phyloP scores from a whole-genome alignment of 2,888 invertebrate genomes.

The Netelia fuscicornis region DNA sequence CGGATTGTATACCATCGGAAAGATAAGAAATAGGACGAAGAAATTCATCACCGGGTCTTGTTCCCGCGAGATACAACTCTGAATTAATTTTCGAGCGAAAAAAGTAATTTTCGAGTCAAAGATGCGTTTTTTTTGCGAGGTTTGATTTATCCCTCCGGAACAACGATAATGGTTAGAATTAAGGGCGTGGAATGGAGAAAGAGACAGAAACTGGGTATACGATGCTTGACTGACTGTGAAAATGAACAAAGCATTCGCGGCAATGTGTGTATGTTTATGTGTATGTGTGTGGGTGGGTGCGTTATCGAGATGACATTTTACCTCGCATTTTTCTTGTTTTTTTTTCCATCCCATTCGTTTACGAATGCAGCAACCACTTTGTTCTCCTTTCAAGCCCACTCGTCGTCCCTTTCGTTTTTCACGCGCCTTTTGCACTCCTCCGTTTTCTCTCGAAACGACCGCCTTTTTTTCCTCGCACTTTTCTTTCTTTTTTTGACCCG shows the following conservation, averaged over 20 bases:
- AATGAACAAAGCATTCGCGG: too few species aligned
- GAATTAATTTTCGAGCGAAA: background rate
- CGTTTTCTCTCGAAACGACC: conserved; percentile 41
- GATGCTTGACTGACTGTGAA: conserved; percentile 16
- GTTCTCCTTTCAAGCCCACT: background rate
- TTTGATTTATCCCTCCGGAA: too few species aligned
- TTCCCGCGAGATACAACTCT: background rate
- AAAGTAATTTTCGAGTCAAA: too few species aligned
- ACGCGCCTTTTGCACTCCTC: conserved; percentile 21
- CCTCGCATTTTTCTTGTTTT: conserved; percentile 30
- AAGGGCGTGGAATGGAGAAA: background rate
- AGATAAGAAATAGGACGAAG: conserved; percentile 5
- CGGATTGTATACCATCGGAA: background rate
- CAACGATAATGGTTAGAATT: too few species aligned
- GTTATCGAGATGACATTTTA: conserved; percentile 44
- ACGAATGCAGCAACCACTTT: conserved; percentile 32
- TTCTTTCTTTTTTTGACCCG: conserved; percentile 30
- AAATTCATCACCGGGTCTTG: background rate
- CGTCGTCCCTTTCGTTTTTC: conserved; percentile 1
- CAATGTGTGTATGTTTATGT: too few species aligned
- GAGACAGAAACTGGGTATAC: background rate
- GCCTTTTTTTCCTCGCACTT: conserved; percentile 41
- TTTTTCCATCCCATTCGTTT: conserved; percentile 4
- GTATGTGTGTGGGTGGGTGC: background rate
- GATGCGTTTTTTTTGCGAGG: too few species aligned